A percentile compares a stretch with the other conserved stretches of the same genome.
Evolutionary conservation across 2,113 vertebrate genomes (phyloP).

Genomic region (Paradisaea rubra): DNA sequence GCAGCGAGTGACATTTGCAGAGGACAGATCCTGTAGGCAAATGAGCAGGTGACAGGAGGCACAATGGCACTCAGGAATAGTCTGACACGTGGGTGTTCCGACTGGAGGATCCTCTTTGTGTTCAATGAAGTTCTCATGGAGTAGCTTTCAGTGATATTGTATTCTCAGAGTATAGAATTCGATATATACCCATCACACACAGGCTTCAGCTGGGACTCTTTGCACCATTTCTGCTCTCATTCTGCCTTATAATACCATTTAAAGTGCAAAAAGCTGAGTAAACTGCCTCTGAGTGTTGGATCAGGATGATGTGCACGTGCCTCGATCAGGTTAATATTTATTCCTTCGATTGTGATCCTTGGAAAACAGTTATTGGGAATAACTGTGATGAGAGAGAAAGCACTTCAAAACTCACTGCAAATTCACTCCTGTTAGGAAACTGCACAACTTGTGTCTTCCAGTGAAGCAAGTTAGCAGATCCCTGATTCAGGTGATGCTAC

Average conservation of each 20-base stretch:
- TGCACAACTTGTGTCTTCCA: fast-evolving
- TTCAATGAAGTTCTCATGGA: not conserved
- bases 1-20: not conserved
- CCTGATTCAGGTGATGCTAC: not conserved
- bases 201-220: not conserved
- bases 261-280: not conserved
- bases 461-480: not conserved
- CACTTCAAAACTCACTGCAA: not conserved
- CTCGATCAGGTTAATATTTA: not conserved
- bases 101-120: not conserved
- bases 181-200: not conserved
- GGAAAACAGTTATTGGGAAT: not conserved
- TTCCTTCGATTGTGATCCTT: not conserved
- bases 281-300: not conserved
- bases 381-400: not conserved
- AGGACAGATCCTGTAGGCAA: not conserved
- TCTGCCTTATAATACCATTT: fast-evolving
- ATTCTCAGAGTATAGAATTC: not conserved
- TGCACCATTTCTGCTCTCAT: not conserved
- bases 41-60: constrained; percentile 22
- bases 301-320: not conserved
- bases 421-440: not conserved
- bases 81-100: not conserved
- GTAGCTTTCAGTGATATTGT: not conserved
- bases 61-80: not conserved